Conservation (phyloP, 2,797 vertebrate genomes). For the Liasis olivaceus region DNA sequence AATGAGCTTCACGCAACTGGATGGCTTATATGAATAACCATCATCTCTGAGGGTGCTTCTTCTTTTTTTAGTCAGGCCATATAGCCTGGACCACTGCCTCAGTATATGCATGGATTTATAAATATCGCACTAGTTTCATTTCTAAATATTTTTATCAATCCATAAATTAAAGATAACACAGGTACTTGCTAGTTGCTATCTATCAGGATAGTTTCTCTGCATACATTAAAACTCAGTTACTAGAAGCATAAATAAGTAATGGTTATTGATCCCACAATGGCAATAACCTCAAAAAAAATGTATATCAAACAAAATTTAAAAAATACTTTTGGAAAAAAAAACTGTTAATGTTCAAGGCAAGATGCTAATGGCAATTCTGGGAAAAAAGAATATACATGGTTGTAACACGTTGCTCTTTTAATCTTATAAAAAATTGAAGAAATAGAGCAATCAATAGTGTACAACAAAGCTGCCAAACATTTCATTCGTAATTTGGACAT, state of each 20-base stretch:
- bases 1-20: background rate
- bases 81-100: background rate
- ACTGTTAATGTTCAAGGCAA: slow-evolving; percentile 22
- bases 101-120: background rate
- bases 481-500: slow-evolving; percentile 35
- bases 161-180: slow-evolving; percentile 68
- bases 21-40: background rate
- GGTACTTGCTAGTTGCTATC: slow-evolving; percentile 41
- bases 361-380: slow-evolving; percentile 40
- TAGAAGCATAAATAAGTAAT: slow-evolving; percentile 70
- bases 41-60: background rate
- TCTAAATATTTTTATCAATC: slow-evolving; percentile 46
- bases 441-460: background rate
- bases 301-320: slow-evolving; percentile 64
- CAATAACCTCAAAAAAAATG: slow-evolving; percentile 62
- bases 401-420: slow-evolving; percentile 31
- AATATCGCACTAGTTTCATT: slow-evolving; percentile 40
- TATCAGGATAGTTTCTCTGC: slow-evolving; percentile 56
- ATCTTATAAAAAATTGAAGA: background rate
- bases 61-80: background rate
- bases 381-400: slow-evolving; percentile 28
- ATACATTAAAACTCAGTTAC: slow-evolving; percentile 70
- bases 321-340: slow-evolving; percentile 38
- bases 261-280: slow-evolving; percentile 59
- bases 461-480: slow-evolving; percentile 2